Evolutionary conservation across 1,140 invertebrate species (phyloP).

Genomic region (Brachionus paranguensis): DNA sequence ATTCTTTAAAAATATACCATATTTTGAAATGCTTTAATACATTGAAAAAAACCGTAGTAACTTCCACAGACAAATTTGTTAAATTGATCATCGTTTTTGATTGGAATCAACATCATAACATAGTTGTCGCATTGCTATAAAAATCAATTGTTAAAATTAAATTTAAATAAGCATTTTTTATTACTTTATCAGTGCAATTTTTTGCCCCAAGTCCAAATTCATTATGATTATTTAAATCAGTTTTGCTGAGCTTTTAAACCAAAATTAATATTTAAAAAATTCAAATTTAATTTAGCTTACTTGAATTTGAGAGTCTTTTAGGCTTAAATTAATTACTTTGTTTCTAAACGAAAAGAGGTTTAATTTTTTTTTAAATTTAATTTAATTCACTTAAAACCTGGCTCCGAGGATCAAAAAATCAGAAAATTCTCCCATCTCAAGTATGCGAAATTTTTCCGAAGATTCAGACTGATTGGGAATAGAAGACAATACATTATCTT

Average conservation of each 20-base stretch:
- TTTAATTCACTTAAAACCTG: not conserved
- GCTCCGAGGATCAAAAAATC: not conserved
- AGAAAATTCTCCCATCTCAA: not conserved
- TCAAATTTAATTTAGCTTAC: not conserved
- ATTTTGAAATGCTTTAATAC: slow-evolving; percentile 1
- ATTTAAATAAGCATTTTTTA: no score
- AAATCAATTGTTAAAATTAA: no score
- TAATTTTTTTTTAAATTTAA: not conserved
- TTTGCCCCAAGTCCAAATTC: not conserved
- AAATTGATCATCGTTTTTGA: not conserved
- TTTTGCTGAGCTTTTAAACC: not conserved
- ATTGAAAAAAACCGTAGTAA: not conserved
- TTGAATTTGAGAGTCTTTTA: not conserved
- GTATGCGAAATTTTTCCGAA: not conserved
- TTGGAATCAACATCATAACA: not conserved
- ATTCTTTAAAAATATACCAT: not conserved
- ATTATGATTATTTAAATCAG: not conserved
- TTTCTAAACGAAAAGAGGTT: not conserved
- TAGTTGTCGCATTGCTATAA: not conserved
- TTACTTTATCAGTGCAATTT: not conserved
- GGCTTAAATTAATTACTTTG: not conserved
- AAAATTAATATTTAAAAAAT: not conserved
- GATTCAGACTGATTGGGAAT: not conserved
- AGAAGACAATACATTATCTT: not conserved
- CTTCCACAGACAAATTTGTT: slow-evolving; percentile 16